Evolutionary conservation across 2,888 invertebrate species (phyloP).

Genomic region (Melanchra persicariae): DNA sequence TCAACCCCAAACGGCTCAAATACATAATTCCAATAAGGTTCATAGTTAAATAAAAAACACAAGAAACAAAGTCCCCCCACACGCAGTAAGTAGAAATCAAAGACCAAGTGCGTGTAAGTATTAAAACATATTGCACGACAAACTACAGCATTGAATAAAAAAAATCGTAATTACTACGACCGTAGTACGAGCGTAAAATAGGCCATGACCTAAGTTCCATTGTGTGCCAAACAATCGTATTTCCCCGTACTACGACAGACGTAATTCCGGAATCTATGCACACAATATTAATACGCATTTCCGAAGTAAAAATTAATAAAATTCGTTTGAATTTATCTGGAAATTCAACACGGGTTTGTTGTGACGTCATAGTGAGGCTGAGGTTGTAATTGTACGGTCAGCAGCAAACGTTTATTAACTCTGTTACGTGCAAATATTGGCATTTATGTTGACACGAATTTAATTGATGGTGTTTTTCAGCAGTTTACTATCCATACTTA

Average conservation of each 20-base stretch:
- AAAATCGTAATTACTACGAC: constrained; percentile 14
- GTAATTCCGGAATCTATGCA: neutral
- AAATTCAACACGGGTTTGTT: neutral
- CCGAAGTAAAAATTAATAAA: neutral
- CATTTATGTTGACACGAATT: neutral
- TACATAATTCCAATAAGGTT: too few species aligned
- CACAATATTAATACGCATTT: neutral
- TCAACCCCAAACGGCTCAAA: too few species aligned
- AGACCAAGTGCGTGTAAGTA: neutral
- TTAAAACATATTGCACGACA: neutral
- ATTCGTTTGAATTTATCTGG: neutral
- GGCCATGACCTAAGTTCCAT: neutral
- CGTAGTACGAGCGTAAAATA: constrained; percentile 5
- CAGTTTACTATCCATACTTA: neutral
- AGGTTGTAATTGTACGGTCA: neutral
- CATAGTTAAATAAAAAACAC: too few species aligned
- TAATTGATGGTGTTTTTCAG: neutral
- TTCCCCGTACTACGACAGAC: neutral
- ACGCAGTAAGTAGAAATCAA: too few species aligned
- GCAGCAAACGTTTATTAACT: neutral
- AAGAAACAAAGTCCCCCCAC: too few species aligned
- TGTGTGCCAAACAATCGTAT: neutral
- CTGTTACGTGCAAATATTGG: neutral
- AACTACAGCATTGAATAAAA: constrained; percentile 1
- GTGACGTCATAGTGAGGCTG: neutral